These are phyloP conservation scores for Sepioteuthis lessoniana DNA, from an alignment of 2,888 invertebrate genomes.

Conservation along the genomic window DNA sequence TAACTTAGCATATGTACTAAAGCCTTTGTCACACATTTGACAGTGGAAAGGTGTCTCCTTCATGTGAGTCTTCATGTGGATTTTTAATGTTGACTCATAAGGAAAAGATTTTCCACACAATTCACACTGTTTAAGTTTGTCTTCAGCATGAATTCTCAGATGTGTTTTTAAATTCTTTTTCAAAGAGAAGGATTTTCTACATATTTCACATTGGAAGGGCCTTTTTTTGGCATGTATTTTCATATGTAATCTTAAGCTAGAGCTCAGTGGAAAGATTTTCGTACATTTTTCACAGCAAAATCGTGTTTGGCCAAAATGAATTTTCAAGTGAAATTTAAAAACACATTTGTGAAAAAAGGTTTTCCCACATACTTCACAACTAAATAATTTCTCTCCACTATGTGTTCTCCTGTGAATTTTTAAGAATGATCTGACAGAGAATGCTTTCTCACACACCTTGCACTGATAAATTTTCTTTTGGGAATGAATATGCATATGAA, in stretches of 20 bases:
- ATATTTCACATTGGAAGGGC: slow-evolving; percentile 43
- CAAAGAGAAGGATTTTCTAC: not conserved
- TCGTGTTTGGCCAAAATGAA: not conserved
- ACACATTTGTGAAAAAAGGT: no score
- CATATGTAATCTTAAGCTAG: not conserved
- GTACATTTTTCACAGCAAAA: slow-evolving; percentile 46
- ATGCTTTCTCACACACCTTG: not conserved
- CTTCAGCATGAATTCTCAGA: not conserved
- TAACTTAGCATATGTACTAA: not conserved
- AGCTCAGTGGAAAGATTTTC: slow-evolving; percentile 35
- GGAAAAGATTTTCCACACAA: not conserved
- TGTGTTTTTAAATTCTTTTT: not conserved
- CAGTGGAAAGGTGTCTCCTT: not conserved
- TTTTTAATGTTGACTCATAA: not conserved
- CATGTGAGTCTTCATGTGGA: not conserved
- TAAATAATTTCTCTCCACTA: no score
- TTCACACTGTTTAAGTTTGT: slow-evolving; percentile 8
- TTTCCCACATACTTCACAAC: no score
- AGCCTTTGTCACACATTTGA: no score
- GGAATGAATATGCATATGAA: not conserved
- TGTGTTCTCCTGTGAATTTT: slow-evolving; percentile 34
- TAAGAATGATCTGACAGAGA: not conserved
- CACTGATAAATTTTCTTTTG: slow-evolving; percentile 38
- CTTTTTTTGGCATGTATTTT: slow-evolving; percentile 38
- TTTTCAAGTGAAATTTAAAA: not conserved